Evolutionary conservation across 1,140 invertebrate genomes (phyloP).

Genomic region (Euwallacea similis): DNA sequence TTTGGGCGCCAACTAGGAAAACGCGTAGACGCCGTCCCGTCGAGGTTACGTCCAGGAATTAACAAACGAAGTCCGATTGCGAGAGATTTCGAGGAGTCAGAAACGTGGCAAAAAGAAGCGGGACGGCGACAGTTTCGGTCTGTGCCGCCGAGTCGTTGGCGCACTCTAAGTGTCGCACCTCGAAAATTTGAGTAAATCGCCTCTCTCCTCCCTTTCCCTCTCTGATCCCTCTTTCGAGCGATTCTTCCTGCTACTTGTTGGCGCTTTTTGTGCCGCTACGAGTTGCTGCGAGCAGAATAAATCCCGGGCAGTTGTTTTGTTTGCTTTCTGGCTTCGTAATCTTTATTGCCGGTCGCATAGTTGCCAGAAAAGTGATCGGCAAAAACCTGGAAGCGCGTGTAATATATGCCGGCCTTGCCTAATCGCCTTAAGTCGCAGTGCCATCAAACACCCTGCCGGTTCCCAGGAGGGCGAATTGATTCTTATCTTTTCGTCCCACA

Average conservation of each 20-base stretch:
- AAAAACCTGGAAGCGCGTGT: no score
- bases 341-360: constrained; percentile 19
- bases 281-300: constrained; percentile 31
- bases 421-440: neutral
- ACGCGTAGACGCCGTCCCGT: constrained; percentile 31
- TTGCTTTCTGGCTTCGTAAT: constrained; percentile 28
- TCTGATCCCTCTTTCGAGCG: neutral
- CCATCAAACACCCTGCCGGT: constrained; percentile 5
- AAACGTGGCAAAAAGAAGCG: neutral
- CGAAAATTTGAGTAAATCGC: neutral
- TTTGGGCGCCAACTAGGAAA: constrained; percentile 34
- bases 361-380: neutral
- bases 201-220: neutral
- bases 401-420: no score
- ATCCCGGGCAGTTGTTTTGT: constrained; percentile 30
- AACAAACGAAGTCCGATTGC: neutral
- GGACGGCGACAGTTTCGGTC: neutral
- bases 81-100: neutral
- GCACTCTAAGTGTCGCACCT: neutral
- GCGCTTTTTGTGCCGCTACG: constrained; percentile 33
- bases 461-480: constrained; percentile 22
- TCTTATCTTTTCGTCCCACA: constrained; percentile 33
- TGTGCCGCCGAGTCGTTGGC: no score
- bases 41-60: neutral
- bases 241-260: constrained; percentile 32